Conservation (phyloP, 2,113 vertebrate species). For the Sigmodon hispidus region DNA sequence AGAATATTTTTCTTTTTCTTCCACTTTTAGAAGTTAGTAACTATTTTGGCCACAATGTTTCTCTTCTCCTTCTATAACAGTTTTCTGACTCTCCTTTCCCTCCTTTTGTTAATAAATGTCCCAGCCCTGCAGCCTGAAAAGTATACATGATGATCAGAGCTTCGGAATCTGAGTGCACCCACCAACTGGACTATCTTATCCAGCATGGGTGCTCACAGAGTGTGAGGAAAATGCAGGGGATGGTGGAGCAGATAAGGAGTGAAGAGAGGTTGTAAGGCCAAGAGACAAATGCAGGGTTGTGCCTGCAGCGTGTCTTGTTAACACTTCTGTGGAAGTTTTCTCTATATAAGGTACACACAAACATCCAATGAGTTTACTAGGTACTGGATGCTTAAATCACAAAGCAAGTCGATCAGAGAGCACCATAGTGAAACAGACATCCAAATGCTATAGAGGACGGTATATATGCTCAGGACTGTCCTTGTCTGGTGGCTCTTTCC, state of each 20-base stretch:
- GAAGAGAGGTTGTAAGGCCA: neutral
- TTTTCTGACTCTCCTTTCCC: neutral
- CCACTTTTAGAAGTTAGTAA: neutral
- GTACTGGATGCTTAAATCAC: neutral
- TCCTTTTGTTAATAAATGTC: neutral
- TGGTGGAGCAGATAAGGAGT: neutral
- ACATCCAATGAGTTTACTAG: neutral
- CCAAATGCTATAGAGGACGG: neutral
- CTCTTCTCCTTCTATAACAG: neutral
- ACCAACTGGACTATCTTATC: neutral
- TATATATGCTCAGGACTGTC: neutral
- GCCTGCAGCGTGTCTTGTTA: neutral
- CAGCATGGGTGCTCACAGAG: neutral
- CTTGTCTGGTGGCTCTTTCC: neutral
- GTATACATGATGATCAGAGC: no score
- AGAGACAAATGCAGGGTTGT: neutral
- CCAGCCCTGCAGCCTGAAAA: neutral
- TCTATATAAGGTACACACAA: neutral
- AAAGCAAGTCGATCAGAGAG: neutral
- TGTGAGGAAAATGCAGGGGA: neutral
- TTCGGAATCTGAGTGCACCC: neutral
- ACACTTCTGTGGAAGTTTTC: neutral
- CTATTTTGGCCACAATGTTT: neutral
- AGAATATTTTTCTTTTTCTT: neutral
- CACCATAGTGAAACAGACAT: neutral